A percentile compares a stretch with the other conserved stretches of the same genome.
Evolutionary conservation across 2,113 vertebrate species (phyloP).

Genomic region (Proteles cristata): DNA sequence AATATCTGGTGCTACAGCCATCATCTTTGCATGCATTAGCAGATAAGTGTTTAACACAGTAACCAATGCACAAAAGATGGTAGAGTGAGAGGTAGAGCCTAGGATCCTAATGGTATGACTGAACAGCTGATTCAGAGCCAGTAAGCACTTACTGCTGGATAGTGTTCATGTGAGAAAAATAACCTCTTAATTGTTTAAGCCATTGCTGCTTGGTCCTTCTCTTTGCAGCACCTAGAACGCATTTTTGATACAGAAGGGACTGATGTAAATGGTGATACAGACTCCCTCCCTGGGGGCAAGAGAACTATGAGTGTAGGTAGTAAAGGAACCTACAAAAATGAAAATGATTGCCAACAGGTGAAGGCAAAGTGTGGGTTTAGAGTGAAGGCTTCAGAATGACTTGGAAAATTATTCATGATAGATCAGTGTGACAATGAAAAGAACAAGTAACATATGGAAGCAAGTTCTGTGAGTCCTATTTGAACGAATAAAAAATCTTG

Average conservation of each 20-base stretch:
- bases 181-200: not conserved
- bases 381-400: not conserved
- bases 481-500: conserved; percentile 14
- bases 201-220: not conserved
- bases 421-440: not conserved
- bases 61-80: too few relatives aligned
- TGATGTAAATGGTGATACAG: not conserved
- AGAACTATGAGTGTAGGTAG: not conserved
- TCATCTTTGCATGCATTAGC: not conserved
- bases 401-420: not conserved
- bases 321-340: not conserved
- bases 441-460: not conserved
- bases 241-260: not conserved
- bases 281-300: not conserved
- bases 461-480: not conserved
- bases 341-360: not conserved
- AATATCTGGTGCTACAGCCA: not conserved
- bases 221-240: not conserved
- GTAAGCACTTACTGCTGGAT: not conserved
- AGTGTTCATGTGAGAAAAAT: not conserved
- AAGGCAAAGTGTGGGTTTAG: not conserved
- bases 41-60: not conserved
- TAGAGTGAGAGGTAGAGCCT: not conserved
- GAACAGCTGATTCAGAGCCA: not conserved
- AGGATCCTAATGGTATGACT: not conserved